Evolutionary conservation across 1,140 invertebrate genomes (phyloP).

Genomic region (Parapsyche elsis): DNA sequence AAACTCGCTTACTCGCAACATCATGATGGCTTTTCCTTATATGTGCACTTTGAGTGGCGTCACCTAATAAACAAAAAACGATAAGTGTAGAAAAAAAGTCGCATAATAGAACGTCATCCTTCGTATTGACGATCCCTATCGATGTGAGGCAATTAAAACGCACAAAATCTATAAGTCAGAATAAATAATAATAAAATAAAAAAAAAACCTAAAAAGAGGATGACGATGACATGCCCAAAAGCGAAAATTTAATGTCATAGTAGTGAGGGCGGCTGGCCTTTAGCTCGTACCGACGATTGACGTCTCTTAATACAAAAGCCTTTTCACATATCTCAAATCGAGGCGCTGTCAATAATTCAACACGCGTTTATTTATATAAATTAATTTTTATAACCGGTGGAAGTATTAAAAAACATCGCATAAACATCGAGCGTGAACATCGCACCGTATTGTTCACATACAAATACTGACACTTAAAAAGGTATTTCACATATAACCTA

Average conservation of each 20-base stretch:
- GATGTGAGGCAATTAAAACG: conserved; percentile 52
- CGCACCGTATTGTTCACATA: no score
- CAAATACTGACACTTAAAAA: no score
- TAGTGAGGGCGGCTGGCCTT: conserved; percentile 45
- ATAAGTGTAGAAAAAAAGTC: conserved; percentile 25
- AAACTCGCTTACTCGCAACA: background rate
- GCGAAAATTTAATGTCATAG: conserved; percentile 53
- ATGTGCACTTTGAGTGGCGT: conserved; percentile 35
- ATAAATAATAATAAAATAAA: background rate
- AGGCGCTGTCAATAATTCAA: conserved; percentile 32
- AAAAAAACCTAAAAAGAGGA: conserved; percentile 37
- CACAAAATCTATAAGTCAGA: conserved; percentile 42
- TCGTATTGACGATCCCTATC: conserved; percentile 51
- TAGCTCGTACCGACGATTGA: conserved; percentile 47
- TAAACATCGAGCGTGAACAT: no score
- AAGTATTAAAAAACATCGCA: no score
- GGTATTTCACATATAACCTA: no score
- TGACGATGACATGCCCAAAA: conserved; percentile 50
- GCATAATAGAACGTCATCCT: conserved; percentile 48
- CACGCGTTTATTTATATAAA: background rate
- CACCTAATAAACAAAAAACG: background rate
- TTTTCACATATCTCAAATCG: conserved; percentile 42
- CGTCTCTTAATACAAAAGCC: conserved; percentile 51
- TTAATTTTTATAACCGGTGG: no score
- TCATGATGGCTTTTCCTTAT: background rate